Evolutionary conservation across 2,113 vertebrate species (phyloP), one percentile per base, ranked within the genome.

Genomic region (Phoenicopterus ruber): DNA sequence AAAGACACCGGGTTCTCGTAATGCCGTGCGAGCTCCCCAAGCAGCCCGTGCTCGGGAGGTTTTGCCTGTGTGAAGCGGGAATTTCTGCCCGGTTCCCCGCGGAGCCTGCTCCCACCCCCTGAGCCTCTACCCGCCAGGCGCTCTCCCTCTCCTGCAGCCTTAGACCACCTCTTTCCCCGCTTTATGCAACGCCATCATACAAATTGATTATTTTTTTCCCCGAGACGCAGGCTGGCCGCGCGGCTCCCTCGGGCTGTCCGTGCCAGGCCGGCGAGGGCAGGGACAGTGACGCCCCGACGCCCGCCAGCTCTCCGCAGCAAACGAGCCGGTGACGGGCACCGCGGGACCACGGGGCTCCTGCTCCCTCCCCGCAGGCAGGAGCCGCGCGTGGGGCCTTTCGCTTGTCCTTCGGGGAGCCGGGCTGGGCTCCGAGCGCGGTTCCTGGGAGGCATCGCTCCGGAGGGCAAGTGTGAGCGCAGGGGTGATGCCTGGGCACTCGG

Each of bases 1-100:
- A 98, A 98, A 98, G 98, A 97, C 91, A 57, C 10, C 0, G 15
- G 65, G 3, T 49, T 95, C 92, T 59, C 82, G 55, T 20, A 6
- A 36, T 0, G 34, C 58, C 73, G 57, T 90, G 42, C 42, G 61
- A 4, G 65, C 42, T 52, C 66, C 47, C 82, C 0, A 25, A n/a
- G 46, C 85, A 7, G 73, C 71, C 36, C 0, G 5, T 0, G 42
- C 81, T 28, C 8, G 5, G 88, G 42, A 72, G 54, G 36, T 18
- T 85, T 61, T 36, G 32, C 54, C 86, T 32, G 31, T 2, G 0
- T 4, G 9, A 42, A n/a, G 58, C 44, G 13, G 79, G 59, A 18
- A 55, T 58, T 70, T 31, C 86, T 86, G 88, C 79, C 81, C 13
- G 0, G 31, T 22, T 78, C 69, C 34, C 71, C 31, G 20, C 0